Evolutionary conservation across 1,140 invertebrate species (phyloP).

Genomic region (Amphibalanus amphitrite): DNA sequence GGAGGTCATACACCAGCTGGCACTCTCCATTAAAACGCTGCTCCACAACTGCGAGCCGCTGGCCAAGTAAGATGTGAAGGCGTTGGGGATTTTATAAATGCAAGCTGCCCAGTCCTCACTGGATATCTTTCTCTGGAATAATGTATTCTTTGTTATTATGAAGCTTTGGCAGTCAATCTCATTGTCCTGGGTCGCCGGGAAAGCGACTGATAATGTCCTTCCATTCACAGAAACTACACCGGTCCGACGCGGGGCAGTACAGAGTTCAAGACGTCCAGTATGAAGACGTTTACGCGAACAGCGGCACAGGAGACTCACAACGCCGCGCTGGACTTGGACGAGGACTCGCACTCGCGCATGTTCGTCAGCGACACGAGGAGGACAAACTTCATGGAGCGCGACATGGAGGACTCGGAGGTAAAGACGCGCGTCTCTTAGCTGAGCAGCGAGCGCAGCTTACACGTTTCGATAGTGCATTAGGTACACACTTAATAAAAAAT

Average conservation of each 20-base stretch:
- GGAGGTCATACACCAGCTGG: conserved; percentile 85
- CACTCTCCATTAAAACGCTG: conserved; percentile 85
- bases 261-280: conserved; percentile 1
- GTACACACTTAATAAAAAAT: too few species aligned
- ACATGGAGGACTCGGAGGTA: conserved; percentile 61
- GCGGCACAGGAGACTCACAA: conserved; percentile 39
- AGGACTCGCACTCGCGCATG: conserved; percentile 60
- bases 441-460: too few species aligned
- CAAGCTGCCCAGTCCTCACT: too few species aligned
- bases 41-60: conserved; percentile 91
- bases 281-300: not conserved
- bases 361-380: conserved; percentile 41
- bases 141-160: conserved; percentile 7
- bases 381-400: conserved; percentile 40
- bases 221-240: conserved; percentile 59
- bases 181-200: conserved; percentile 4
- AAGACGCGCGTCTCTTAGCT: too few species aligned
- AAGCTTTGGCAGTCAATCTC: not conserved
- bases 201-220: conserved; percentile 5
- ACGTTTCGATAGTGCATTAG: too few species aligned
- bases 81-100: too few species aligned
- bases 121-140: too few species aligned
- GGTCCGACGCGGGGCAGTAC: conserved; percentile 32
- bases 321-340: conserved; percentile 72
- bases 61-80: conserved; percentile 69